These are phyloP conservation scores for Halcyon senegalensis DNA, from an alignment of 2,113 vertebrate genomes.

Conservation along the genomic window DNA sequence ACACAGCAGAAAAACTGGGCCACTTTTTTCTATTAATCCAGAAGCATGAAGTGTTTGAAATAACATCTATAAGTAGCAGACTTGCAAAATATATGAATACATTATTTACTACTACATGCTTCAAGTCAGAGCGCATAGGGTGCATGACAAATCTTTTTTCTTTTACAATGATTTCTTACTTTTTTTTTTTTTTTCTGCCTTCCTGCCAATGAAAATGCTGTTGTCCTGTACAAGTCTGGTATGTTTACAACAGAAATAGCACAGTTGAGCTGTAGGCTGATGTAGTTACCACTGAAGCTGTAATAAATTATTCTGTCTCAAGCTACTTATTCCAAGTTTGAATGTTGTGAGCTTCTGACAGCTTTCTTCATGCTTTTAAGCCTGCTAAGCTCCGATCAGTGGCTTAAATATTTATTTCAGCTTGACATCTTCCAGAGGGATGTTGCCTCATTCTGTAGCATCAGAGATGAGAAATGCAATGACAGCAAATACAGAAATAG, in stretches of 20 bases:
- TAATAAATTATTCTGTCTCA: slow-evolving; percentile 28
- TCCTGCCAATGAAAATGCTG: background rate
- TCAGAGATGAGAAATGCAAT: slow-evolving; percentile 23
- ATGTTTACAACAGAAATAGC: background rate
- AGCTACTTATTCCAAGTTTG: slow-evolving; percentile 31
- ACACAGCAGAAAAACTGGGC: background rate
- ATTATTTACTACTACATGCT: background rate
- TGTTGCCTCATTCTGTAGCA: background rate
- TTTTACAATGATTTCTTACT: background rate
- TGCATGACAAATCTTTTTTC: background rate
- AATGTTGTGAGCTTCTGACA: slow-evolving; percentile 43
- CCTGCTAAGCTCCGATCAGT: slow-evolving; percentile 6
- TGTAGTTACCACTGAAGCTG: background rate
- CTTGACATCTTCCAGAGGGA: slow-evolving; percentile 23
- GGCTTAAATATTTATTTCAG: slow-evolving; percentile 58
- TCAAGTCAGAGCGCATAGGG: background rate
- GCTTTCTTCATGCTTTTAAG: slow-evolving; percentile 17
- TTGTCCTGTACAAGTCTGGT: background rate
- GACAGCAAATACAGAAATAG: slow-evolving; percentile 32
- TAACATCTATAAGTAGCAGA: background rate
- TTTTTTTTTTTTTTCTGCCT: background rate
- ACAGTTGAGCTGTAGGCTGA: background rate
- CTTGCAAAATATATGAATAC: background rate
- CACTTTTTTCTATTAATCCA: background rate
- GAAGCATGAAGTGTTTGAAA: background rate